Conservation (phyloP, 2,797 vertebrate species). For the Hafferia zeledoni region DNA sequence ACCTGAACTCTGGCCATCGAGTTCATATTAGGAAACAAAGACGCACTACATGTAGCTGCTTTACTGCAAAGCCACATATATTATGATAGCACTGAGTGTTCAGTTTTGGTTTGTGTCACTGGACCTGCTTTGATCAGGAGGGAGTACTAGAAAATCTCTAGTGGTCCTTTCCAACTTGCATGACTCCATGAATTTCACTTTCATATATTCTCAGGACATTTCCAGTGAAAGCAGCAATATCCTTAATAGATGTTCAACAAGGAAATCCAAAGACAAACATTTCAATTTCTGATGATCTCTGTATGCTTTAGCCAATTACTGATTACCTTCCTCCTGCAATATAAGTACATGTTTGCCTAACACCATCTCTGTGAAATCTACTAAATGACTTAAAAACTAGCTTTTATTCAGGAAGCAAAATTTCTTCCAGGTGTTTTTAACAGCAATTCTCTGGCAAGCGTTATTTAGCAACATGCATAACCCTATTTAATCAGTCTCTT, state of each 20-base stretch:
- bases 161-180: neutral
- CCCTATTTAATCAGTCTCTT: neutral
- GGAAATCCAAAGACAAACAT: constrained; percentile 14
- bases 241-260: constrained; percentile 7
- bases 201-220: neutral
- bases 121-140: neutral
- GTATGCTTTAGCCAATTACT: neutral
- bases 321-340: neutral
- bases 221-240: constrained; percentile 9
- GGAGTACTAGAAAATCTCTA: neutral
- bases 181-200: neutral
- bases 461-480: neutral
- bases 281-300: constrained; percentile 33
- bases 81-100: neutral
- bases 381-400: neutral
- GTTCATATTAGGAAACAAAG: neutral
- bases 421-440: neutral
- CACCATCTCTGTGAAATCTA: neutral
- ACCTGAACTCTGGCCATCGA: neutral
- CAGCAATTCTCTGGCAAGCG: neutral
- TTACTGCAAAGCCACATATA: neutral
- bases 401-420: neutral
- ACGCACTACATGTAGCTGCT: neutral
- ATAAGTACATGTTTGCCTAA: neutral
- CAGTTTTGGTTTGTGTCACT: neutral